Conservation (phyloP, 2,888 invertebrate species). For the Ormyrus pomaceus region DNA sequence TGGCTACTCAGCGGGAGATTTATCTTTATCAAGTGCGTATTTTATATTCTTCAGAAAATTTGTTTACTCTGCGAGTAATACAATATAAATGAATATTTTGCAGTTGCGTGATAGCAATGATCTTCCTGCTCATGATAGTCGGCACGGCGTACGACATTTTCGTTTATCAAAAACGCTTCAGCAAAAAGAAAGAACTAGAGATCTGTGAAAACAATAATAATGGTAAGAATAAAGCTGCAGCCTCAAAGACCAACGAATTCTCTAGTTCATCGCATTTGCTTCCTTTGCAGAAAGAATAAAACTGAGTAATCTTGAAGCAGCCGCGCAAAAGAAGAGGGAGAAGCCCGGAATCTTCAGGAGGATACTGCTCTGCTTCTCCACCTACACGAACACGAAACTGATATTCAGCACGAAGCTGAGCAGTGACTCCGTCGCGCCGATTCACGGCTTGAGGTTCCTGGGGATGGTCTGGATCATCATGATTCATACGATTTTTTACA, state of each 20-base stretch:
- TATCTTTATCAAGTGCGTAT: slow-evolving; percentile 71
- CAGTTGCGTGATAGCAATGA: slow-evolving; percentile 61
- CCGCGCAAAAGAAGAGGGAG: neutral
- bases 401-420: slow-evolving; percentile 73
- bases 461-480: slow-evolving; percentile 79
- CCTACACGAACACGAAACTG: slow-evolving; percentile 75
- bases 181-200: slow-evolving; percentile 39
- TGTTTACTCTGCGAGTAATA: neutral
- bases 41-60: neutral
- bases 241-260: neutral
- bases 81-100: slow-evolving; percentile 46
- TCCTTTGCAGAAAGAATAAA: slow-evolving; percentile 27
- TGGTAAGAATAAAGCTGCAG: slow-evolving; percentile 43
- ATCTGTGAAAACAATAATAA: slow-evolving; percentile 62
- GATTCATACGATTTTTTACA: slow-evolving; percentile 76
- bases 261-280: neutral
- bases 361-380: slow-evolving; percentile 75
- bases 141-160: slow-evolving; percentile 72
- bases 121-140: slow-evolving; percentile 65
- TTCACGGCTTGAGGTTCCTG: slow-evolving; percentile 78
- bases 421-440: slow-evolving; percentile 70
- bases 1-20: slow-evolving; percentile 70
- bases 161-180: slow-evolving; percentile 62
- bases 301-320: slow-evolving; percentile 29
- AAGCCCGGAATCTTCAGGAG: neutral